phyloP scores from a whole-genome alignment of 2,797 vertebrate species.

The Crax fasciolata region DNA sequence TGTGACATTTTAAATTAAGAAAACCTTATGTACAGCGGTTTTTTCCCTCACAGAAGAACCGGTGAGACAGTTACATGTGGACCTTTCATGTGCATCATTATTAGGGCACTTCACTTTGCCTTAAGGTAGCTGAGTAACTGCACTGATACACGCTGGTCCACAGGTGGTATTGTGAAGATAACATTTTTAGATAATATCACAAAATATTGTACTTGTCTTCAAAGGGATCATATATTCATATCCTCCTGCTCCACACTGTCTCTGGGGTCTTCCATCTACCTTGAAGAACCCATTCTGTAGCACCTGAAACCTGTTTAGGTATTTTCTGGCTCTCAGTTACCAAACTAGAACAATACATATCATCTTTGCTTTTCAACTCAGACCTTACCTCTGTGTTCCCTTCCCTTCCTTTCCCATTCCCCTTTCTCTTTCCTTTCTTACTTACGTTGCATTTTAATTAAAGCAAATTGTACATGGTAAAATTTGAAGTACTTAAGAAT shows the following conservation, averaged over 20 bases:
- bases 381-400: fast-evolving
- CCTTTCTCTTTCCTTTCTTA: not conserved
- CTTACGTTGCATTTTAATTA: not conserved
- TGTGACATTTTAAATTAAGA: not conserved
- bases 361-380: not conserved
- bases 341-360: not conserved
- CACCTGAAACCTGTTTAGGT: not conserved
- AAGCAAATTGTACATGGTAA: not conserved
- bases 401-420: no score
- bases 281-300: not conserved
- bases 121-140: not conserved
- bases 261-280: not conserved
- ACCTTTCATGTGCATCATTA: not conserved
- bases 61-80: not conserved
- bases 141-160: not conserved
- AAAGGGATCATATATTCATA: not conserved
- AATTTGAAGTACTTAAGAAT: not conserved
- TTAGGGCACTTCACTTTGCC: fast-evolving
- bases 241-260: not conserved
- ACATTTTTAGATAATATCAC: not conserved
- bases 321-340: not conserved
- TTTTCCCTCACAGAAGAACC: not conserved
- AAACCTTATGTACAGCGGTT: not conserved
- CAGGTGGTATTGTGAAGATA: not conserved
- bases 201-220: not conserved